Evolutionary conservation across 2,113 vertebrate species (phyloP).

Genomic region (Phoenicopterus ruber): DNA sequence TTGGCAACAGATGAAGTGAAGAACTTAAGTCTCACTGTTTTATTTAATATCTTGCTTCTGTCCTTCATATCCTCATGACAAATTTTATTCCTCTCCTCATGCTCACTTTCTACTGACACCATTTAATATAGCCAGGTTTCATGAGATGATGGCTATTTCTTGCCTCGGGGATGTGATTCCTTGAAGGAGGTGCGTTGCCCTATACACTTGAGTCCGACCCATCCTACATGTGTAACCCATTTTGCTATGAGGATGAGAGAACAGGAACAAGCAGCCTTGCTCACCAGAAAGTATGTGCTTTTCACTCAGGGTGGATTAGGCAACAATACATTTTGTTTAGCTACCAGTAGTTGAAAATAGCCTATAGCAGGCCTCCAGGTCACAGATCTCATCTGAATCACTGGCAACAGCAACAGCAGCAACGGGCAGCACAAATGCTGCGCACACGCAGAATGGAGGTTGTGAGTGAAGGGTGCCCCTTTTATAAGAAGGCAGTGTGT

Average conservation of each 20-base stretch:
- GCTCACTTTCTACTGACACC: neutral
- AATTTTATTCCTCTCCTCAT: neutral
- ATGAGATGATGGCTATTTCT: neutral
- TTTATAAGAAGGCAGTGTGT: neutral
- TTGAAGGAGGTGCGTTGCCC: neutral
- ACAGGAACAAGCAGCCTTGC: neutral
- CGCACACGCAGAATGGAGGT: neutral
- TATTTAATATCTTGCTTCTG: neutral
- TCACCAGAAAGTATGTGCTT: neutral
- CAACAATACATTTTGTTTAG: neutral
- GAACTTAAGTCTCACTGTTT: neutral
- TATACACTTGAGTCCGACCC: neutral
- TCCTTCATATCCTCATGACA: neutral
- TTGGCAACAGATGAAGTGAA: neutral
- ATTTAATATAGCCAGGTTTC: neutral
- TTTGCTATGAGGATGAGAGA: neutral
- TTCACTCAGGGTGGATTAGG: neutral
- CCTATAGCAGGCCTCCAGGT: neutral
- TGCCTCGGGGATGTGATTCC: neutral
- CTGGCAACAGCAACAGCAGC: neutral
- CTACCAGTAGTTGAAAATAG: neutral
- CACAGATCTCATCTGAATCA: neutral
- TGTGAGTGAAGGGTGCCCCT: neutral
- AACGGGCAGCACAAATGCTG: neutral
- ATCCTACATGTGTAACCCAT: neutral